A percentile compares a stretch with the other conserved stretches of the same genome.
Conservation (phyloP, 2,797 vertebrate genomes). For the Balearica regulorum region DNA sequence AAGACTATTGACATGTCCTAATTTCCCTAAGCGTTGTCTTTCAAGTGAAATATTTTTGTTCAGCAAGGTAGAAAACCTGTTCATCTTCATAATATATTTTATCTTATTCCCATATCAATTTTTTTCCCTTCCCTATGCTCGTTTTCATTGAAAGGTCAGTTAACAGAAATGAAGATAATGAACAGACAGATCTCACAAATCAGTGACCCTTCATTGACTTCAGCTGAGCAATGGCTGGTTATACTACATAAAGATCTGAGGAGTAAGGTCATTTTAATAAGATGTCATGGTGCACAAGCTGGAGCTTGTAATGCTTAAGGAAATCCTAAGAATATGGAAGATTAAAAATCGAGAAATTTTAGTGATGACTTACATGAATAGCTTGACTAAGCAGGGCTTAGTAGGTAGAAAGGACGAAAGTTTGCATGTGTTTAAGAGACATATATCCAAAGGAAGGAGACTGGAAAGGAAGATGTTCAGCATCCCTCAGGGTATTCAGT, state of each 20-base stretch:
- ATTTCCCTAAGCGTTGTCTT: not conserved
- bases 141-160: not conserved
- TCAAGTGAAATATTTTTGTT: not conserved
- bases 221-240: not conserved
- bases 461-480: not conserved
- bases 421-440: not conserved
- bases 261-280: not conserved
- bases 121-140: not conserved
- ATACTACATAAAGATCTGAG: not conserved
- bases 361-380: not conserved
- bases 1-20: not conserved
- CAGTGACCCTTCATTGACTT: not conserved
- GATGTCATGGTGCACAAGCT: not conserved
- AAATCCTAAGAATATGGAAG: not conserved
- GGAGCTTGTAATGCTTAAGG: not conserved
- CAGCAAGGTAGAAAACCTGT: not conserved
- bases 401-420: not conserved
- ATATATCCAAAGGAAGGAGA: not conserved
- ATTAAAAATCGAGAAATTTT: not conserved
- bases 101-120: not conserved
- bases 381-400: not conserved
- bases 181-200: not conserved
- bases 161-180: not conserved
- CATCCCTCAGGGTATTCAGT: not conserved
- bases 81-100: not conserved